Percentiles rank a stretch among this genome's conserved stretches.
phyloP scores from a whole-genome alignment of 2,888 invertebrate genomes.

The Notodromas monacha region DNA sequence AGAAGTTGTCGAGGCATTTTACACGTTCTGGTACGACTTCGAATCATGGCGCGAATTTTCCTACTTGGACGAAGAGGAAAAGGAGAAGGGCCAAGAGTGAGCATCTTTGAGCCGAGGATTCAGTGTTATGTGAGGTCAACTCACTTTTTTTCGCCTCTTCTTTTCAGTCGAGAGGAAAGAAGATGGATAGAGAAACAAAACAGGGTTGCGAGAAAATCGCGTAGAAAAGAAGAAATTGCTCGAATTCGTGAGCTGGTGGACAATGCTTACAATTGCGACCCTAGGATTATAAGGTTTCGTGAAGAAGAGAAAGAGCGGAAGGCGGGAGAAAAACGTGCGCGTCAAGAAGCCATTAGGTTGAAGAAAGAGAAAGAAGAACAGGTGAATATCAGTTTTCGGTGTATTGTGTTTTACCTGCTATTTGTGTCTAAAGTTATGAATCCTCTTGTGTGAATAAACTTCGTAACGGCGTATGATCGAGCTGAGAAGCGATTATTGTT shows the following conservation, averaged over 20 bases:
- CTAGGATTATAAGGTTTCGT: conserved; percentile 62
- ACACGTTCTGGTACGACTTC: conserved; percentile 92
- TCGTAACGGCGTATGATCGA: no score
- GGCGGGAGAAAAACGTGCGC: conserved; percentile 53
- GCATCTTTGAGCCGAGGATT: conserved; percentile 10
- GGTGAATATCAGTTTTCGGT: conserved; percentile 18
- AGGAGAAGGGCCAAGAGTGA: conserved; percentile 66
- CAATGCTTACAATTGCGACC: conserved; percentile 69
- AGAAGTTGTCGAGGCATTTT: conserved; percentile 66
- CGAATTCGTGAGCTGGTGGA: conserved; percentile 69
- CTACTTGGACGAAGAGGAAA: conserved; percentile 92
- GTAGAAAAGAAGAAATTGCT: conserved; percentile 87
- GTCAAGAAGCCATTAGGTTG: conserved; percentile 25
- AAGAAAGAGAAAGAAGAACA: conserved; percentile 52
- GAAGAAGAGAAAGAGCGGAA: conserved; percentile 74
- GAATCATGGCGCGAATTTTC: conserved; percentile 98
- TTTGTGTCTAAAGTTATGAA: no score
- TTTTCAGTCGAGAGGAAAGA: conserved; percentile 44
- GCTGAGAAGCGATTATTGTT: no score
- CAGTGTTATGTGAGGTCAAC: not conserved
- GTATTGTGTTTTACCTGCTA: no score
- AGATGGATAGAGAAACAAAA: conserved; percentile 97
- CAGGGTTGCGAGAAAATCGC: conserved; percentile 56
- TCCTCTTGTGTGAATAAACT: no score
- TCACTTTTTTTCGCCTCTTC: conserved; percentile 6